These are phyloP conservation scores for Nezara viridula DNA, from an alignment of 2,888 invertebrate species.

Conservation along the genomic window DNA sequence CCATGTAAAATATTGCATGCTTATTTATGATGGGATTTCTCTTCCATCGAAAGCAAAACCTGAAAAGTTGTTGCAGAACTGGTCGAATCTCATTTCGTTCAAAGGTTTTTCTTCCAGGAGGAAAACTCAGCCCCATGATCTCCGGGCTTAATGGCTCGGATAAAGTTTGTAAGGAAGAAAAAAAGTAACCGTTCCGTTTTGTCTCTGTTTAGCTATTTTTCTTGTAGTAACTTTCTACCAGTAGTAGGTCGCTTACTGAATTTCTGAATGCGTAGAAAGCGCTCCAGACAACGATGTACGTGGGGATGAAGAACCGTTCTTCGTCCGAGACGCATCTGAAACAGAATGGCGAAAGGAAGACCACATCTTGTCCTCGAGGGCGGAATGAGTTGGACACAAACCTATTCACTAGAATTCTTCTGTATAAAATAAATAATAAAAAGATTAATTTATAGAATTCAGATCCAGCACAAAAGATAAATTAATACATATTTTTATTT, in stretches of 20 bases:
- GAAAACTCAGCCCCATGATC: not conserved
- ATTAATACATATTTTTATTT: too few species aligned
- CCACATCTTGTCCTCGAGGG: not conserved
- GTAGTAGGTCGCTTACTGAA: conserved; percentile 11
- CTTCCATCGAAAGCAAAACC: not conserved
- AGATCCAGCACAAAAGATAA: too few species aligned
- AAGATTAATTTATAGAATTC: too few species aligned
- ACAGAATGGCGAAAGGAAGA: not conserved
- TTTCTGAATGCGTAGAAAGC: conserved; percentile 37
- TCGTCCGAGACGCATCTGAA: not conserved
- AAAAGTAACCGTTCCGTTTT: not conserved
- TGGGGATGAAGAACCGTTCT: conserved; percentile 32
- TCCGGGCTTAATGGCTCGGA: not conserved
- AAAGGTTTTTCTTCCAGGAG: not conserved
- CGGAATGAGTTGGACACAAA: not conserved
- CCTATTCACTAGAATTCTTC: not conserved
- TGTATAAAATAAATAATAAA: not conserved
- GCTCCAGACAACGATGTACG: conserved; percentile 23
- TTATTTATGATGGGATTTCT: not conserved
- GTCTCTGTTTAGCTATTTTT: conserved; percentile 10
- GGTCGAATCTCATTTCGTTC: not conserved
- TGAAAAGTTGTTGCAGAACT: not conserved
- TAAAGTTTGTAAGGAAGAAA: not conserved
- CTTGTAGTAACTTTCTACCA: not conserved
- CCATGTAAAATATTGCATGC: not conserved